Conservation (phyloP, 2,113 vertebrate genomes). For the Microcebus lehilahytsara region DNA sequence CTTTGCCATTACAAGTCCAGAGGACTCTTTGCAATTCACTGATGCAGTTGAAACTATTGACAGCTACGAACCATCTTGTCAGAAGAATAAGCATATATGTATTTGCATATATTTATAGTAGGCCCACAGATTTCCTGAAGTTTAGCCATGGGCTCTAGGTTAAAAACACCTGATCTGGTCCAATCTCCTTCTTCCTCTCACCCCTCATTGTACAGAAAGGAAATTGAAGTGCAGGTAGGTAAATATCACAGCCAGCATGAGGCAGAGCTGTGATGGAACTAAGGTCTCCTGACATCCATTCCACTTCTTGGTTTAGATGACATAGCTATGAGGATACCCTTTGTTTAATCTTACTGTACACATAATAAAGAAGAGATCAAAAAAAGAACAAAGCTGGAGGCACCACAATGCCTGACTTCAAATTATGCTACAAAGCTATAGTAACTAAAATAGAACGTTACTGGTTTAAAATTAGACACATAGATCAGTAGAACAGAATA, state of each 20-base stretch:
- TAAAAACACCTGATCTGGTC: background rate
- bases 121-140: background rate
- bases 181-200: background rate
- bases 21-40: background rate
- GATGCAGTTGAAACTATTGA: background rate
- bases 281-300: background rate
- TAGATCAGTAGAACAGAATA: too few species aligned
- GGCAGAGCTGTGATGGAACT: background rate
- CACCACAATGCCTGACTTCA: too few species aligned
- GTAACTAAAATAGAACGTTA: too few species aligned
- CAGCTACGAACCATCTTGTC: background rate
- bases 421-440: too few species aligned
- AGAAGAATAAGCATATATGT: background rate
- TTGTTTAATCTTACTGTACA: background rate
- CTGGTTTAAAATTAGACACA: too few species aligned
- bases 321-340: background rate
- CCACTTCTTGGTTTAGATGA: background rate
- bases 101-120: background rate
- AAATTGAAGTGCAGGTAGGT: background rate
- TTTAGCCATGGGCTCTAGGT: background rate
- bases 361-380: background rate
- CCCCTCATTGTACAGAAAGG: background rate
- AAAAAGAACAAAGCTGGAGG: too few species aligned
- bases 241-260: background rate
- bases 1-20: background rate